Evolutionary conservation across 2,888 invertebrate genomes (phyloP).

Genomic region (Osedax frankpressi): DNA sequence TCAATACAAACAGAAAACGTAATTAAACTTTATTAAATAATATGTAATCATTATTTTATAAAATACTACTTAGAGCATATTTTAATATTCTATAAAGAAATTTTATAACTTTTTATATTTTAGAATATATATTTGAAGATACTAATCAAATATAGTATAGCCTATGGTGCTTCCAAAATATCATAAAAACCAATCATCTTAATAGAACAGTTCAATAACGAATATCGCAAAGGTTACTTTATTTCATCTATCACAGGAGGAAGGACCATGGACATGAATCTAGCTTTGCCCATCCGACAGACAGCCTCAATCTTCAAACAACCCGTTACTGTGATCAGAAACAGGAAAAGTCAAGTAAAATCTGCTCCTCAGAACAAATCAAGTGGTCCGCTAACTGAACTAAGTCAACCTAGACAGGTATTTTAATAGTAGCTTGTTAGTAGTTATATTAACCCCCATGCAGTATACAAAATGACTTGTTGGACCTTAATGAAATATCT

Average conservation of each 20-base stretch:
- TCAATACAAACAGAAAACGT: slow-evolving; percentile 18
- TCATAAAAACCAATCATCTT: not conserved
- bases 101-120: not conserved
- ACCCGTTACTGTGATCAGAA: slow-evolving; percentile 86
- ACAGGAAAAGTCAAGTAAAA: slow-evolving; percentile 75
- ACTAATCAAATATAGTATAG: no score
- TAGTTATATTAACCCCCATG: no score
- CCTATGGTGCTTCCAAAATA: not conserved
- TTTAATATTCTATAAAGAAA: no score
- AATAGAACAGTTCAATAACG: not conserved
- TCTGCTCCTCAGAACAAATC: slow-evolving; percentile 69
- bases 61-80: no score
- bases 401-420: slow-evolving; percentile 39
- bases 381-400: not conserved
- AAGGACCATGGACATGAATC: slow-evolving; percentile 58
- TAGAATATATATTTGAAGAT: not conserved
- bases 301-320: slow-evolving; percentile 97
- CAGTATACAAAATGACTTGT: no score
- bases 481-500: no score
- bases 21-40: no score
- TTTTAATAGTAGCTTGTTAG: no score
- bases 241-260: slow-evolving; percentile 31
- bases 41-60: no score
- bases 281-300: slow-evolving; percentile 87
- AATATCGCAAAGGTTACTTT: not conserved